Base-by-base conservation (phyloP, 2,797 vertebrate genomes). In the Aeoliscus strigatus region DNA sequence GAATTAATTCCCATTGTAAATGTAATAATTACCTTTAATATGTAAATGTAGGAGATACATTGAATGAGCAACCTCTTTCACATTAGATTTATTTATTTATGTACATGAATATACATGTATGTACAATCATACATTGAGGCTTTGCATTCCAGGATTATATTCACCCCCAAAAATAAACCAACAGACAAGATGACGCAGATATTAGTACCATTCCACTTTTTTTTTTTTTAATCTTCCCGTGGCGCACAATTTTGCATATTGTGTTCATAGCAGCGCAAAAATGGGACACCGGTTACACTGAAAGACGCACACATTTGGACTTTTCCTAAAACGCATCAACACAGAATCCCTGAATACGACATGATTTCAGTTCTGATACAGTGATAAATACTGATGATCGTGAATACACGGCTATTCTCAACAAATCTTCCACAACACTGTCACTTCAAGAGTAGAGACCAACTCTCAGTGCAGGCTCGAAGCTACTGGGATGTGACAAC, bases 101-200 rank as follows among this genome's bases (percentile, higher is more conserved):
- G 64, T 89, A 87, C 88, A 90, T 58, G 66, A 74, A 81, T 88
- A 85, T 87, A 86, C 84, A 88, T 66, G 58, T 86, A 74, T 88
- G 56, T 88, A 87, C 87, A 89, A 65, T 80, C 70, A 81, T 76
- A 83, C 78, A 79, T 25, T 18, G 64, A 87, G 83, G 83, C 83
- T 72, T 84, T 80, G 82, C 86, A 87, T 89, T 89, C 82, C 83
- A 80, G 51, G 66, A 82, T 51, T 65, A 82, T 72, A 84, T 41
- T 51, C n/a, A n/a, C n/a, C n/a, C 60, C 79, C 47, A 61, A 79
- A 82, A 80, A 67, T 27, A 37, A 77, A 68, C n/a, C 25, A 68
- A 80, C 61, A 82, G 73, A 79, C 83, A 70, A 36, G 59, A 68
- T 63, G 60, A 84, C 57, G 53, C 58, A 67, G 49, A 63, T 61